A percentile compares a stretch with the other conserved stretches of the same genome.
phyloP scores from a whole-genome alignment of 2,888 invertebrate species.

The Coenonympha arcania region DNA sequence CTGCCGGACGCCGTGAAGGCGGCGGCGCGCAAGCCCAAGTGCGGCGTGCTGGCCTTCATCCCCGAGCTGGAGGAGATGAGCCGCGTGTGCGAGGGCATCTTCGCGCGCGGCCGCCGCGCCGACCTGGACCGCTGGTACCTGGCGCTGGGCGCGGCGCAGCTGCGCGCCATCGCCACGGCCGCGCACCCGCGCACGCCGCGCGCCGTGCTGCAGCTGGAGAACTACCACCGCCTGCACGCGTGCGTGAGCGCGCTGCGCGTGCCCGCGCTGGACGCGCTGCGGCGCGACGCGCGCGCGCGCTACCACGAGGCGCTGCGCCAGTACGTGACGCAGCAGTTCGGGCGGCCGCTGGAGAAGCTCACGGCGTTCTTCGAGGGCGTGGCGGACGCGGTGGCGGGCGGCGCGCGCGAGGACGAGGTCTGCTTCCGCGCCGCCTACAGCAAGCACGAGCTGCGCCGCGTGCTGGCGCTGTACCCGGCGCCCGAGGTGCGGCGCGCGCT shows the following conservation, averaged over 20 bases:
- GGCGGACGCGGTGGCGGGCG: slow-evolving; percentile 91
- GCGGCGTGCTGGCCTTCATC: slow-evolving; percentile 92
- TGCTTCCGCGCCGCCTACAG: slow-evolving; percentile 98
- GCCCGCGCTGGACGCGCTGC: slow-evolving; percentile 86
- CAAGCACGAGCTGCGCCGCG: slow-evolving; percentile 95
- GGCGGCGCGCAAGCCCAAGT: slow-evolving; percentile 78
- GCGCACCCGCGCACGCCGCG: slow-evolving; percentile 94
- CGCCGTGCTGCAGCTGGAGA: slow-evolving; percentile 94
- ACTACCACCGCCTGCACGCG: slow-evolving; percentile 94
- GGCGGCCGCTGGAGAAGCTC: slow-evolving; percentile 75
- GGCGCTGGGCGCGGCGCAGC: slow-evolving; percentile 85
- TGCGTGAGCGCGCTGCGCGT: slow-evolving; percentile 91
- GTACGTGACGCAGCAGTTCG: slow-evolving; percentile 96
- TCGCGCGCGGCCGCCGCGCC: slow-evolving; percentile 88
- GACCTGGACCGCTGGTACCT: slow-evolving; percentile 95
- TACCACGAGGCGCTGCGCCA: slow-evolving; percentile 91
- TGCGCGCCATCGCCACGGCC: slow-evolving; percentile 85
- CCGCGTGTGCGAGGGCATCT: slow-evolving; percentile 88
- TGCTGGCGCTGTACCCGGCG: slow-evolving; percentile 92
- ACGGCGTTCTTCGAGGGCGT: slow-evolving; percentile 98
- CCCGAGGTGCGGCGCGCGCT: slow-evolving; percentile 87
- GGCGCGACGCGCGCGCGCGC: slow-evolving; percentile 87
- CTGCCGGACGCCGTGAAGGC: slow-evolving; percentile 77
- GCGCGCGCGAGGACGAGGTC: slow-evolving; percentile 97
- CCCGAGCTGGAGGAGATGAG: slow-evolving; percentile 93